Evolutionary conservation across 1,140 invertebrate species (phyloP).

Genomic region (Sycophaga agraensis): DNA sequence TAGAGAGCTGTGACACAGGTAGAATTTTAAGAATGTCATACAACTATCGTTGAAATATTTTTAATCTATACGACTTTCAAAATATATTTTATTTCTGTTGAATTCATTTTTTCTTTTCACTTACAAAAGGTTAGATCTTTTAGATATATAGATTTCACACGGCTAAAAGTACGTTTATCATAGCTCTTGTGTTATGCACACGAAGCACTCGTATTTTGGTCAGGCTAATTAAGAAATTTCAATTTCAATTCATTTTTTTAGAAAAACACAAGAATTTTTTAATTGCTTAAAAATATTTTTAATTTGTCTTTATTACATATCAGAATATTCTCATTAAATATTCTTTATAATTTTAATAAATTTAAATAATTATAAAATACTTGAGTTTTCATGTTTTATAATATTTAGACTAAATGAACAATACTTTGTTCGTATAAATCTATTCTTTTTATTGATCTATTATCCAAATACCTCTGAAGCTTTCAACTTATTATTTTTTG

Average conservation of each 20-base stretch:
- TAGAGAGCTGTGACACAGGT: slow-evolving; percentile 43
- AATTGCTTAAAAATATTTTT: not conserved
- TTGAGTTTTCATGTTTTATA: not conserved
- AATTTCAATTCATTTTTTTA: not conserved
- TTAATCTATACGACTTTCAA: slow-evolving; percentile 43
- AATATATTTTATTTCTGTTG: slow-evolving; percentile 46
- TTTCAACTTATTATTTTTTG: no score
- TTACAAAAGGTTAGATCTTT: slow-evolving; percentile 48
- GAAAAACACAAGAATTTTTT: not conserved
- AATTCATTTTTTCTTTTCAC: slow-evolving; percentile 34
- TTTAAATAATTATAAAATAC: slow-evolving; percentile 6
- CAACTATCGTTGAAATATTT: slow-evolving; percentile 46
- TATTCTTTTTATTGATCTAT: no score
- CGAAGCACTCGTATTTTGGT: slow-evolving; percentile 16
- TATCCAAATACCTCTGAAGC: no score
- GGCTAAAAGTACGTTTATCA: slow-evolving; percentile 7
- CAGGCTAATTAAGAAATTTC: slow-evolving; percentile 9
- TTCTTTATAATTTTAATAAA: no score
- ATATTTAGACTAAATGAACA: not conserved
- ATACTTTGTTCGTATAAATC: no score
- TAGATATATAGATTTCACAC: no score
- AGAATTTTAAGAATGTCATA: slow-evolving; percentile 38
- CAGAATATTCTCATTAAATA: no score
- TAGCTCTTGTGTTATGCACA: slow-evolving; percentile 7
- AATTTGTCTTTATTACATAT: no score